These are phyloP conservation scores for Austrofundulus limnaeus DNA, from an alignment of 2,113 vertebrate genomes.

Conservation along the genomic window DNA sequence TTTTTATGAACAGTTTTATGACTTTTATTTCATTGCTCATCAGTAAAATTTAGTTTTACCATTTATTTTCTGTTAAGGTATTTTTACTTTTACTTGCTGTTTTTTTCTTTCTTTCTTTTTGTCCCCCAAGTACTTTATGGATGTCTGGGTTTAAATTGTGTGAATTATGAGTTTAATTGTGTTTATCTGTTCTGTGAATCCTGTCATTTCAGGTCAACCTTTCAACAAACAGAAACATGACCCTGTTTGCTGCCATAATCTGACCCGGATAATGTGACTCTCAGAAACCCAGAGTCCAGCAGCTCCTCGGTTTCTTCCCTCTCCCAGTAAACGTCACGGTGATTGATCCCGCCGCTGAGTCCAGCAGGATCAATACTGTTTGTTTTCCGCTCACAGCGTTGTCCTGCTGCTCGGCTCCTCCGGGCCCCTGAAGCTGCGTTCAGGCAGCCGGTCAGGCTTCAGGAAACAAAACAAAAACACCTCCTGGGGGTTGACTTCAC, in stretches of 20 bases:
- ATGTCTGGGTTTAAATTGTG: background rate
- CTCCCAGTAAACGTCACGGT: slow-evolving; percentile 50
- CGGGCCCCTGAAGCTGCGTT: slow-evolving; percentile 37
- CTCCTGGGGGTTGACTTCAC: slow-evolving; percentile 12
- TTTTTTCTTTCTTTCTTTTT: too few species aligned
- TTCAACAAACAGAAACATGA: slow-evolving; percentile 9
- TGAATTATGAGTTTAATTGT: background rate
- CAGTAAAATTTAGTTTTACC: too few species aligned
- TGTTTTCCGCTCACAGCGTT: slow-evolving; percentile 41
- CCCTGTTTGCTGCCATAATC: background rate
- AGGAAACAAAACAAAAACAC: slow-evolving; percentile 24
- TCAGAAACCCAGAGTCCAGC: slow-evolving; percentile 7
- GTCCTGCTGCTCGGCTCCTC: slow-evolving; percentile 17
- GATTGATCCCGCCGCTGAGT: slow-evolving; percentile 48
- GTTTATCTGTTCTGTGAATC: background rate
- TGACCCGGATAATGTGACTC: slow-evolving; percentile 5
- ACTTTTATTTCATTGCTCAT: too few species aligned
- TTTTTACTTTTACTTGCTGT: too few species aligned
- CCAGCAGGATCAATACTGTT: slow-evolving; percentile 45
- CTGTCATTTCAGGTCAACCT: slow-evolving; percentile 5
- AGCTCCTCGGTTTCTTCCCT: slow-evolving; percentile 27
- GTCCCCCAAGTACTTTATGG: too few species aligned
- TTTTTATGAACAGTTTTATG: too few species aligned
- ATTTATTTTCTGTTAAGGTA: too few species aligned
- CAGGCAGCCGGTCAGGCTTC: slow-evolving; percentile 7